Conservation (phyloP, 2,888 invertebrate genomes). For the Leptopilina myrica region DNA sequence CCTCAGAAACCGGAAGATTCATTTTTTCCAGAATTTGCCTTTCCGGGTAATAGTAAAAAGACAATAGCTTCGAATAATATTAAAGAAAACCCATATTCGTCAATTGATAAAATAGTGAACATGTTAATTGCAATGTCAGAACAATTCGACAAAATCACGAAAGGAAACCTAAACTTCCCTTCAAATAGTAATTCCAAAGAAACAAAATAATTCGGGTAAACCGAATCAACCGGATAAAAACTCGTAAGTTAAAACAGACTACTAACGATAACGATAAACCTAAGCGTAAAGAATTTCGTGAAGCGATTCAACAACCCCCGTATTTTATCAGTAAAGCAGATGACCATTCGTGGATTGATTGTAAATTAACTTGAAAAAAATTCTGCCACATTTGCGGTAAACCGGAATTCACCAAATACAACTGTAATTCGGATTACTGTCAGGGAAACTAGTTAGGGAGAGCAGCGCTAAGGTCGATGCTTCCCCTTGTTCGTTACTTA, state of each 20-base stretch:
- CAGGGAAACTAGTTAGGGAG: neutral
- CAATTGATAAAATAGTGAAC: too few species aligned
- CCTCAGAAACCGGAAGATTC: neutral
- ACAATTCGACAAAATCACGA: too few species aligned
- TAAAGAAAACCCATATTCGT: neutral
- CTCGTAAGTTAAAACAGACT: neutral
- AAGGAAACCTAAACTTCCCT: too few species aligned
- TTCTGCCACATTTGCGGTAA: conserved; percentile 12
- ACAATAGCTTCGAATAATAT: neutral
- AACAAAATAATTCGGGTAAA: too few species aligned
- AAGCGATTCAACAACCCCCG: neutral
- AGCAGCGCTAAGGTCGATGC: neutral
- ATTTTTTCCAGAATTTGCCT: neutral
- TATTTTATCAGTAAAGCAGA: neutral
- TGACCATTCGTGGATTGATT: neutral
- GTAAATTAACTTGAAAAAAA: neutral
- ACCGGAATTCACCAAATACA: neutral
- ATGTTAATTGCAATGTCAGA: too few species aligned
- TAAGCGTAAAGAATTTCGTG: too few species aligned
- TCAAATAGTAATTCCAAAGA: too few species aligned
- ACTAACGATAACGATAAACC: neutral
- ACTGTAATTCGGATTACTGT: neutral
- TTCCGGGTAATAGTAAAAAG: neutral
- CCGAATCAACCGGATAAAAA: neutral
- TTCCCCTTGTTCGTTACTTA: too few species aligned